Evolutionary conservation across 2,888 invertebrate genomes (phyloP), one percentile per base, ranked within the genome.

Genomic region (Teleogryllus oceanicus): DNA sequence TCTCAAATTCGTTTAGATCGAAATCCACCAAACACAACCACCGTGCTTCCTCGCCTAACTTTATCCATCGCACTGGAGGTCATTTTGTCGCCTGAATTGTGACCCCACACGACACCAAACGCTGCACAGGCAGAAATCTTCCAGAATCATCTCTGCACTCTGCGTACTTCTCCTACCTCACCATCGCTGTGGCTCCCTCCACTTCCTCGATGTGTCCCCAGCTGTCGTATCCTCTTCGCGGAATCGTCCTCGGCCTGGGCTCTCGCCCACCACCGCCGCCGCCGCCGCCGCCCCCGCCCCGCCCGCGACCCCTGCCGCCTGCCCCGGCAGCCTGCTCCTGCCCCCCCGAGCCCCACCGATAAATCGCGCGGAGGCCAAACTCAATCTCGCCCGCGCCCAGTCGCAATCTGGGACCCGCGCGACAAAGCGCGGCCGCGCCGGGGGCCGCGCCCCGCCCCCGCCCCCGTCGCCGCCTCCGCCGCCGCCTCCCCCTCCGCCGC

Each of bases 311-410:
- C 62, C 62, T 62, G 16, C 62, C 62, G 16, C 62, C 13, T n/a
- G 62, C 62, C 62, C n/a, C 62, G 16, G 8, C 16, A 3, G 62
- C n/a, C n/a, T 62, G 13, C 62, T 62, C 4, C 62, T 62, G 13
- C 16, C 62, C 62, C 62, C 62, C n/a, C 16, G 62, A 13, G 13
- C 62, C n/a, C 62, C 16, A 62, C 62, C 62, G 62, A 62, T 62
- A 62, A 62, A 62, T 62, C 62, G 62, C 62, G 16, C 62, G 62
- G 16, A 62, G 62, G 62, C 81, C 78, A 77, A 80, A 80, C 80
- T 81, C 81, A 82, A 82, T 81, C 82, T 79, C 74, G 76, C 78
- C 80, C 77, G 80, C 50, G 51, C 81, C 74, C 76, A 75, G 78
- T 78, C 78, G 75, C 81, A 79, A 81, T 80, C 78, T 80, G 78